phyloP scores from a whole-genome alignment of 53 echinoderm and acorn worm genomes.

The Apostichopus leukothele region DNA sequence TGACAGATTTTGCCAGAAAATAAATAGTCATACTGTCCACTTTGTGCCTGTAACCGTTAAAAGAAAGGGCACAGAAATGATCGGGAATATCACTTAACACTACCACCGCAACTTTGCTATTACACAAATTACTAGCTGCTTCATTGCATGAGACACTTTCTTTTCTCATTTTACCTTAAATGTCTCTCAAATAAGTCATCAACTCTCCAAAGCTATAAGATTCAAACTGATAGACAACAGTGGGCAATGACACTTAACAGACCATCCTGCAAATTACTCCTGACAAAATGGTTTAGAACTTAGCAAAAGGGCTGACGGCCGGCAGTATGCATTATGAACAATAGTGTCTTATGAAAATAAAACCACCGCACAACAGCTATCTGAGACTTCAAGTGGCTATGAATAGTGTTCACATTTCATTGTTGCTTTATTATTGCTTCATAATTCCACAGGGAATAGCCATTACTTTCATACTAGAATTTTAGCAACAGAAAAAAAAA shows the following conservation, averaged over 20 bases:
- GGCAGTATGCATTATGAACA: not conserved
- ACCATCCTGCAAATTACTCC: not conserved
- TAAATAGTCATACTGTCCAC: no score
- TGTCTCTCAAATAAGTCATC: not conserved
- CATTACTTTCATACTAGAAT: conserved; percentile 1
- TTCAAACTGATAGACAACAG: not conserved
- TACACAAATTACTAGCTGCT: not conserved
- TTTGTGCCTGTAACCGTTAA: no score
- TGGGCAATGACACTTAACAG: not conserved
- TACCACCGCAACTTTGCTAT: not conserved
- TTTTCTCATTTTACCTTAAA: not conserved
- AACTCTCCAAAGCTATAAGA: not conserved
- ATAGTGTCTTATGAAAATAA: conserved; percentile 12
- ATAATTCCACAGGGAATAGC: conserved; percentile 10
- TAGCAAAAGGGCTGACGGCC: not conserved
- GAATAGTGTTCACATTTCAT: not conserved
- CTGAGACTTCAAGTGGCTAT: not conserved
- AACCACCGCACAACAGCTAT: not conserved
- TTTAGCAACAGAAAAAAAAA: not conserved
- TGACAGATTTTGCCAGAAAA: no score
- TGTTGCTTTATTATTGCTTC: not conserved
- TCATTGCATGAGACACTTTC: not conserved
- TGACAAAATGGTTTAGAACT: conserved; percentile 15
- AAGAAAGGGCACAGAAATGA: no score
- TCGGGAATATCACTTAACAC: no score